A percentile compares a stretch with the other conserved stretches of the same genome.
Evolutionary conservation across 2,113 vertebrate genomes (phyloP).

Genomic region (Cinclus mexicanus): DNA sequence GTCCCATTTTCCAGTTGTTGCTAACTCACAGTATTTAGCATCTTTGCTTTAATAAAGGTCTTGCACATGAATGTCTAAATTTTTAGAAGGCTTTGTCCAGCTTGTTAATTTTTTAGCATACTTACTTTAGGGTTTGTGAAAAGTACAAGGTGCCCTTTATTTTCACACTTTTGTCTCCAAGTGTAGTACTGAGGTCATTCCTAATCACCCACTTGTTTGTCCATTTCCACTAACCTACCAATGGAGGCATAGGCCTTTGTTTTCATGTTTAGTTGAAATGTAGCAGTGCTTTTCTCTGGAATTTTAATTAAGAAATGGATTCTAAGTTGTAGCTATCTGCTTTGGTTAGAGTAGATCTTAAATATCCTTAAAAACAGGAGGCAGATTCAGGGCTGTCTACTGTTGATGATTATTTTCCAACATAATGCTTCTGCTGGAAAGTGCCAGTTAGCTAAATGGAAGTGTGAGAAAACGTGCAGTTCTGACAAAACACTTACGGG

Average conservation of each 20-base stretch:
- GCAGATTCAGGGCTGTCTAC: background rate
- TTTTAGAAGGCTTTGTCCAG: background rate
- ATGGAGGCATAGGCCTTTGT: background rate
- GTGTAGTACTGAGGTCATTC: background rate
- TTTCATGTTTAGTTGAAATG: background rate
- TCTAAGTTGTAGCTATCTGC: background rate
- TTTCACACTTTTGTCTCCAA: background rate
- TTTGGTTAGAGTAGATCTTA: background rate
- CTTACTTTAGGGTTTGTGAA: background rate
- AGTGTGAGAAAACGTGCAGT: background rate
- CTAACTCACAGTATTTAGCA: background rate
- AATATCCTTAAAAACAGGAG: background rate
- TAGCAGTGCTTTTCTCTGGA: background rate
- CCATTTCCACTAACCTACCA: background rate
- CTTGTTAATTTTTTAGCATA: background rate
- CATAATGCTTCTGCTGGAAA: background rate
- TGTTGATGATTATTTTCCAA: conserved; percentile 8
- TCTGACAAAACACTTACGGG: background rate
- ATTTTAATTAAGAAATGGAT: background rate
- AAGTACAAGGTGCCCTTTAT: background rate
- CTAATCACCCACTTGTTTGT: background rate
- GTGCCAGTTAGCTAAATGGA: background rate
- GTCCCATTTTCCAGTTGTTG: background rate
- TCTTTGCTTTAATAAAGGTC: background rate
- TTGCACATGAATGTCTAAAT: background rate